Base-by-base conservation (phyloP, 1,140 invertebrate genomes). In the Zaprionus africanus region DNA sequence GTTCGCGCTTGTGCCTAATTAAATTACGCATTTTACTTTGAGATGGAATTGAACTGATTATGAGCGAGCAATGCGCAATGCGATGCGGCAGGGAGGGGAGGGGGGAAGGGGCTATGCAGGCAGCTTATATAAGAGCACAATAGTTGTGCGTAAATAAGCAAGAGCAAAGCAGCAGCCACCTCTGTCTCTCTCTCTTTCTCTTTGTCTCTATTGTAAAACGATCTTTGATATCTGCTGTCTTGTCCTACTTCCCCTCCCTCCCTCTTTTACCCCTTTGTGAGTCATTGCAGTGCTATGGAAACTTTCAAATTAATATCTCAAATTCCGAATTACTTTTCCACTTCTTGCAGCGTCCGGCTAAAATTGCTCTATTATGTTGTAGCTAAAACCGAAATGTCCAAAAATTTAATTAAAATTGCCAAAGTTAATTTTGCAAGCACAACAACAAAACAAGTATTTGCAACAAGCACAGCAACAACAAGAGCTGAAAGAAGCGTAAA, bases 331-430 rank as follows among this genome's bases (percentile, higher is more conserved):
- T 63, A 53, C 24, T 53, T 70, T 67, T 43, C 17, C 17, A 31
- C 54, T 64, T 43, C 65, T 67, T 36, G n/a, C 22, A n/a, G 28
- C 54, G 81, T 49, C 66, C 63, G 36, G 41, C 70, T 54, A 64
- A 71, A 60, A 79, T 80, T 83, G 61, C 53, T 70, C 64, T 62
- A 74, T 81, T 79, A 76, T 86, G 79, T 73, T 86, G 79, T 73
- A 65, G 70, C 78, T 69, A 26, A 66, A 78, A 58, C 61, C 67
- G 49, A 87, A 86, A 79, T 87, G 79, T 66, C 79, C 65, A 69
- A 69, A 86, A 74, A 90, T 88, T 76, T 90, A 88, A 88, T 88
- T 88, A 90, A 90, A 88, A 85, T 90, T 68, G 78, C 71, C 74
- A 83, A 88, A 90, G 71, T 90, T 85, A 84, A 88, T 90, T 90